Percentiles rank a stretch among this genome's conserved stretches.
phyloP scores from a whole-genome alignment of 2,113 vertebrate species.

The Scalopus aquaticus region DNA sequence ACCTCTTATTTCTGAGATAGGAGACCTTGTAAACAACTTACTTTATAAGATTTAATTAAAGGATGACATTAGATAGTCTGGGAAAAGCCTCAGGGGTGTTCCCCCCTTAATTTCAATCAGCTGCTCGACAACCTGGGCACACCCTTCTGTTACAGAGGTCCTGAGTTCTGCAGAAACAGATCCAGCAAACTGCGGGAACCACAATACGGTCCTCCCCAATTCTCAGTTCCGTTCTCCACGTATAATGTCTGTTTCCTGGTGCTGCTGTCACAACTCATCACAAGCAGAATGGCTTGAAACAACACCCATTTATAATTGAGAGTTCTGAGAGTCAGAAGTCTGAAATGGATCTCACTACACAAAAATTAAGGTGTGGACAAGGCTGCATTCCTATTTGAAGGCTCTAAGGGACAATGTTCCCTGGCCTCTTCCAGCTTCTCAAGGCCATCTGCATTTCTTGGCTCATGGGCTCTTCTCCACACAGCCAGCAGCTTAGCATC shows the following conservation, averaged over 20 bases:
- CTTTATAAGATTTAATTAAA: constrained; percentile 31
- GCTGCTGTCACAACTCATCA: background rate
- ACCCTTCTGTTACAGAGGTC: background rate
- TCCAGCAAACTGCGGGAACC: background rate
- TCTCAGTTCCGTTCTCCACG: background rate
- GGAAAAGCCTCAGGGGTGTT: background rate
- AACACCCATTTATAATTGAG: constrained; percentile 13
- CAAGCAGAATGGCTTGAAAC: constrained; percentile 19
- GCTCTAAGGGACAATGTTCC: background rate
- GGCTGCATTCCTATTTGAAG: background rate
- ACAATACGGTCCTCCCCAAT: background rate
- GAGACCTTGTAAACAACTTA: background rate
- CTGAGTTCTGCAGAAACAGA: background rate
- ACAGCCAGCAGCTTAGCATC: background rate
- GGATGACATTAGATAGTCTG: background rate
- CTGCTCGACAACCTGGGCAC: background rate
- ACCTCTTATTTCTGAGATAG: constrained; percentile 15
- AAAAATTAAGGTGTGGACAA: constrained; percentile 2
- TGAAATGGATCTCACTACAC: background rate
- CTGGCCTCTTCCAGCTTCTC: background rate
- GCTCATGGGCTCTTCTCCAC: background rate
- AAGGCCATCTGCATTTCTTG: constrained; percentile 2
- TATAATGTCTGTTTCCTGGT: background rate
- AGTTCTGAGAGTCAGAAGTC: constrained; percentile 30
- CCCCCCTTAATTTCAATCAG: background rate